Percentiles rank a stretch among this genome's conserved stretches.
Evolutionary conservation across 2,113 vertebrate genomes (phyloP).

Genomic region (Phodopus roborovskii): DNA sequence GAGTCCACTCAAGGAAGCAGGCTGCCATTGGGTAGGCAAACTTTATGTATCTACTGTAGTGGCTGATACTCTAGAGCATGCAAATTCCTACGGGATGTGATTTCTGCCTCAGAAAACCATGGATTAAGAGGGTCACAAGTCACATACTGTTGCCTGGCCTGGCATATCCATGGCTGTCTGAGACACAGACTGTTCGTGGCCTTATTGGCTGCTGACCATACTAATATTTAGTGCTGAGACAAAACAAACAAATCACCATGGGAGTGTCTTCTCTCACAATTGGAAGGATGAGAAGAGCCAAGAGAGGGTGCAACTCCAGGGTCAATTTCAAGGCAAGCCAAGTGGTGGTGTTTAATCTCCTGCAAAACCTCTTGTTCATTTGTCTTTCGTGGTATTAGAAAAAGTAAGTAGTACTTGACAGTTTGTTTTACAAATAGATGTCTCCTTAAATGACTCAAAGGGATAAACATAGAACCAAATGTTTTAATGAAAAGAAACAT

Average conservation of each 20-base stretch:
- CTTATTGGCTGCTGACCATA: rapidly evolving
- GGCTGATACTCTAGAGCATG: not conserved
- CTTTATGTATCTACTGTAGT: not conserved
- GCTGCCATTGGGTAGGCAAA: not conserved
- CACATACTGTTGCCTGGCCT: rapidly evolving
- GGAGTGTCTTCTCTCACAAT: not conserved
- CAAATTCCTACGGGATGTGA: not conserved
- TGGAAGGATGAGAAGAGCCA: not conserved
- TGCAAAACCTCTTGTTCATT: not conserved
- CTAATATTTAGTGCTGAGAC: not conserved
- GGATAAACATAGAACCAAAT: not conserved
- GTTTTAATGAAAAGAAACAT: conserved; percentile 27
- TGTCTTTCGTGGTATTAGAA: conserved; percentile 27
- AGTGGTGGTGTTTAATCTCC: not conserved
- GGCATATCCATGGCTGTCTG: not conserved
- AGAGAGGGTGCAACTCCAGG: not conserved
- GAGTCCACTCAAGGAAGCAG: not conserved
- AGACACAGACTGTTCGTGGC: rapidly evolving
- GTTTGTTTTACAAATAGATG: conserved; percentile 16
- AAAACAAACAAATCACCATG: not conserved
- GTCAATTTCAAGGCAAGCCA: not conserved
- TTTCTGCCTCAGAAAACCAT: not conserved
- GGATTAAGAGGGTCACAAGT: too few species aligned
- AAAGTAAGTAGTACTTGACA: not conserved
- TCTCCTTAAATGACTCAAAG: conserved; percentile 15